These are phyloP conservation scores for Otolemur crassicaudatus DNA, from an alignment of 2,797 vertebrate species.

Conservation along the genomic window DNA sequence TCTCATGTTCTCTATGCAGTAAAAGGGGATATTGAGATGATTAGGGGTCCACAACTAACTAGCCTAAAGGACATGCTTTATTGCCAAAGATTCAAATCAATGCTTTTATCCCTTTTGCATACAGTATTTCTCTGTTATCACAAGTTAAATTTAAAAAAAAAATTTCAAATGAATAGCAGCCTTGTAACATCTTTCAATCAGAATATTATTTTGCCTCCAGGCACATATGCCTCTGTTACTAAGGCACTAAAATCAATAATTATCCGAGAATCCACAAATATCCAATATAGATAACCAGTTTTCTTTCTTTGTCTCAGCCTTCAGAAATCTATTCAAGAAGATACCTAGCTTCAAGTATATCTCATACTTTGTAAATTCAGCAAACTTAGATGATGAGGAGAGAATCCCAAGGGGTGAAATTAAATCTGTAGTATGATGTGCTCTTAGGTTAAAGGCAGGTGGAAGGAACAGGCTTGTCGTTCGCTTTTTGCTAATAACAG, in stretches of 20 bases:
- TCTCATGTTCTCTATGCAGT: constrained; percentile 22
- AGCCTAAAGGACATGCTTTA: constrained; percentile 31
- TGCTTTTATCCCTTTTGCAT: neutral
- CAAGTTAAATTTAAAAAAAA: neutral
- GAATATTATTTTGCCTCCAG: constrained; percentile 35
- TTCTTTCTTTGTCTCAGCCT: constrained; percentile 17
- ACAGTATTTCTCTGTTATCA: neutral
- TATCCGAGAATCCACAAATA: constrained; percentile 30
- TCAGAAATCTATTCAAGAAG: constrained; percentile 29
- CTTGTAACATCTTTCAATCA: constrained; percentile 36
- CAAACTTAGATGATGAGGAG: neutral
- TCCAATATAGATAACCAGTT: neutral
- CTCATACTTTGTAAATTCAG: neutral
- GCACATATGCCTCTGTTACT: neutral
- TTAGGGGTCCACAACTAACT: constrained; percentile 60
- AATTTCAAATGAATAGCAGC: neutral
- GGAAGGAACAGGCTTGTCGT: neutral
- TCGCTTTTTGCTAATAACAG: constrained; percentile 25
- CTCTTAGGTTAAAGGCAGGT: neutral
- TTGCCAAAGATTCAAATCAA: constrained; percentile 5
- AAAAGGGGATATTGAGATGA: constrained; percentile 49
- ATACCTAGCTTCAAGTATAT: neutral
- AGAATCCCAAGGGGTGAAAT: neutral
- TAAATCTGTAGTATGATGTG: neutral
- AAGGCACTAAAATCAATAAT: constrained; percentile 15